A percentile compares a stretch with the other conserved stretches of the same genome.
Evolutionary conservation across 2,113 vertebrate species (phyloP).

Genomic region (Mesitornis unicolor): DNA sequence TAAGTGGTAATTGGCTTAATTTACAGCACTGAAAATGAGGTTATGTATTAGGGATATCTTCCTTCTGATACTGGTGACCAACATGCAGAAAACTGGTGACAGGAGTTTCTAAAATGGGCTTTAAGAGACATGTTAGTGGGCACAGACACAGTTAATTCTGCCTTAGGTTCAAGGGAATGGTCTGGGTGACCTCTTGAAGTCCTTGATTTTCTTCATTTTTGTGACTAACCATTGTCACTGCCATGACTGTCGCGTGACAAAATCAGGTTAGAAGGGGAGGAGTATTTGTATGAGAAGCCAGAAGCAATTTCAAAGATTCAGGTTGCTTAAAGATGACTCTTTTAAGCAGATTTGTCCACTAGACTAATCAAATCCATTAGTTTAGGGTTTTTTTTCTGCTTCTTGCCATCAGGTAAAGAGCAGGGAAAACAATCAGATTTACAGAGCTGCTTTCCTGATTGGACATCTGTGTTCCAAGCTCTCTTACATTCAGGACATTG

Average conservation of each 20-base stretch:
- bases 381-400: background rate
- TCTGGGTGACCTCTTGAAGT: background rate
- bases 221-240: background rate
- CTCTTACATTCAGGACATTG: background rate
- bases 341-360: background rate
- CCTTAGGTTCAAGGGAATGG: background rate
- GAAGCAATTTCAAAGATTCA: background rate
- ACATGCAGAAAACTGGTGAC: background rate
- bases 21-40: background rate
- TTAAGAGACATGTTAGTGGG: background rate
- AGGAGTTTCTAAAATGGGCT: background rate
- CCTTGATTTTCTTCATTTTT: background rate
- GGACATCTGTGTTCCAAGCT: constrained; percentile 29
- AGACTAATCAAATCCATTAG: background rate
- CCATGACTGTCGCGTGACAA: background rate
- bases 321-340: background rate
- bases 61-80: background rate
- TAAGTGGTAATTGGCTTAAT: background rate
- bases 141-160: background rate
- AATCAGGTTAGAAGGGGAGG: background rate
- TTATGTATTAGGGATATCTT: background rate
- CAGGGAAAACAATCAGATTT: constrained; percentile 37
- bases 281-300: background rate
- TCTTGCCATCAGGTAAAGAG: constrained; percentile 49
- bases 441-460: constrained; percentile 5